Base-by-base conservation (phyloP, 2,888 invertebrate genomes). In the Nebria brevicollis region DNA sequence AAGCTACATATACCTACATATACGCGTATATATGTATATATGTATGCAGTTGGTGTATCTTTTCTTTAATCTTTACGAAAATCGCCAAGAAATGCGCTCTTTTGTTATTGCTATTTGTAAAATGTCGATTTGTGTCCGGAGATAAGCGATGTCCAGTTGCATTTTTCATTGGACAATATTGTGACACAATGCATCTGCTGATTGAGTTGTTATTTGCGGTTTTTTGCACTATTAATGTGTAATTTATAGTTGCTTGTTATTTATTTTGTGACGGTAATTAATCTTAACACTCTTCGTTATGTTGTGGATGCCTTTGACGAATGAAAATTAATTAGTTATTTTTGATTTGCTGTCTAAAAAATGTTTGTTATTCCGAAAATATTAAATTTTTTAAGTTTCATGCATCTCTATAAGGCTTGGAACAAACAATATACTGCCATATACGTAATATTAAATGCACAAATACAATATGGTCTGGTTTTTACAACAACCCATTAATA, bases 401-500 rank as follows among this genome's bases (percentile, higher is more conserved):
- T 1, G 5, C 34, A 34, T 34, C 1, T 34, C 34, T 2, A 5
- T 34, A 4, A 1, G 4, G 54, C 13, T 54, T 54, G 7, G 8
- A 54, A 8, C 54, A 54, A 54, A 54, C 54, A 54, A 54, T 54
- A 54, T n/a, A n/a, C 43, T 10, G 43, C 43, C 1, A 43, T 43
- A 43, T 54, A 70, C 70, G 70, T 34, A 70, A 73, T 73, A 73
- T 73, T 34, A 80, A 80, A 68, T 80, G 75, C 75, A 64, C 80
- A 80, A 75, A 75, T 75, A 80, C 80, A 80, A 80, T 80, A 80
- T 64, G 75, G 80, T 80, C 80, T 80, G 80, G 70, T 11, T 25
- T 8, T 20, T 20, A 26, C 5, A 20, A 25, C 15, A 70, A 13
- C 11, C 34, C 70, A 70, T 34, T 70, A 7, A 6, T 6, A 25